Percentiles rank a stretch among this genome's conserved stretches.
Conservation (phyloP, 2,888 invertebrate species). For the Hesperia comma region DNA sequence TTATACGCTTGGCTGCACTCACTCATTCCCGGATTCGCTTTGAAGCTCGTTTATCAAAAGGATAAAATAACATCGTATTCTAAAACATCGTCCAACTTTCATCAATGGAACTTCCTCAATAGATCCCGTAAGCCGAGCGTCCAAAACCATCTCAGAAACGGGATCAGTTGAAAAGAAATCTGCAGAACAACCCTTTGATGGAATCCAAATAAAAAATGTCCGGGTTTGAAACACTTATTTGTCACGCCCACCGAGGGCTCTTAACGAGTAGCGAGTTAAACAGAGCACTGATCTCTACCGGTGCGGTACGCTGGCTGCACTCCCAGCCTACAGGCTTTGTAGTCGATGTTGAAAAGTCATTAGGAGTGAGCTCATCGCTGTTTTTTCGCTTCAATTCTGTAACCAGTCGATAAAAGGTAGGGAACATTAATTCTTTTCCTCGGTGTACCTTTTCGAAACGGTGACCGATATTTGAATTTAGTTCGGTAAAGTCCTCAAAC, state of each 20-base stretch:
- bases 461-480: too few species aligned
- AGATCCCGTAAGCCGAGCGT: constrained; percentile 11
- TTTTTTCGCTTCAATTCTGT: too few species aligned
- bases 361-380: too few species aligned
- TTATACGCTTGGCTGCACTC: not conserved
- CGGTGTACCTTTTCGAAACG: too few species aligned
- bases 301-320: too few species aligned
- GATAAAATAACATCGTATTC: constrained; percentile 9
- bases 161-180: constrained; percentile 26
- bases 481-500: too few species aligned
- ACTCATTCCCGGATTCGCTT: not conserved
- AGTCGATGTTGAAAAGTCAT: too few species aligned
- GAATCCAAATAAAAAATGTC: constrained; percentile 25
- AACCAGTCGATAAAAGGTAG: too few species aligned
- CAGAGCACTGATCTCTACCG: too few species aligned
- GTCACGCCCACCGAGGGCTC: not conserved
- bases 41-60: constrained; percentile 12
- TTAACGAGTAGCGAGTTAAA: not conserved
- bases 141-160: constrained; percentile 15
- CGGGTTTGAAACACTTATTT: constrained; percentile 1
- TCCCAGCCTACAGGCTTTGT: too few species aligned
- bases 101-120: constrained; percentile 15
- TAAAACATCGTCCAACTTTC: constrained; percentile 9
- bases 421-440: too few species aligned
- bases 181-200: constrained; percentile 22